phyloP scores from a whole-genome alignment of 2,113 vertebrate species.

The Cochlearius cochlearius region DNA sequence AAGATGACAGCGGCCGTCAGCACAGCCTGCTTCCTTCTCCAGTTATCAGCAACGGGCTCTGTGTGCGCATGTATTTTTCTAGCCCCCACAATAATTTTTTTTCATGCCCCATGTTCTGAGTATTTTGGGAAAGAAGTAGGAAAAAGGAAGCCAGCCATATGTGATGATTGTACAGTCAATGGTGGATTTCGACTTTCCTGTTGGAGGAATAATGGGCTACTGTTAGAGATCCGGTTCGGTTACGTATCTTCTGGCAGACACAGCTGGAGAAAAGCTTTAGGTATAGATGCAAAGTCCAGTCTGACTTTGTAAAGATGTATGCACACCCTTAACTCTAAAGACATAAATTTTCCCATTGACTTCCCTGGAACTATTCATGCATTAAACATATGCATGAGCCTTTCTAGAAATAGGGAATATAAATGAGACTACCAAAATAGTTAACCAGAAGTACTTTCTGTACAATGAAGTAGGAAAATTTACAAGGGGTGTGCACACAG shows the following conservation, averaged over 20 bases:
- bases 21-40: not conserved
- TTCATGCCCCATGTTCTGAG: not conserved
- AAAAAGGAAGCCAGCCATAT: not conserved
- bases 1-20: not conserved
- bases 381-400: slow-evolving; percentile 30
- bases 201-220: not conserved
- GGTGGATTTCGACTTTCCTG: not conserved
- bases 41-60: not conserved
- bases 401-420: slow-evolving; percentile 46
- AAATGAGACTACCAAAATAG: slow-evolving; percentile 50
- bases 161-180: not conserved
- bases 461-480: not conserved
- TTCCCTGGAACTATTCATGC: slow-evolving; percentile 21
- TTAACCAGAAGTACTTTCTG: slow-evolving; percentile 40
- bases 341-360: not conserved
- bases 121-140: not conserved
- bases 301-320: slow-evolving; percentile 9
- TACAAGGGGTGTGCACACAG: not conserved
- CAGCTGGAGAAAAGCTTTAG: slow-evolving; percentile 7
- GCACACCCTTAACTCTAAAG: slow-evolving; percentile 28
- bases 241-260: not conserved
- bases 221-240: not conserved
- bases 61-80: not conserved
- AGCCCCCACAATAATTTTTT: not conserved
- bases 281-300: not conserved